These are phyloP conservation scores for Cisticola juncidis DNA, from an alignment of 2,113 vertebrate species.

Conservation along the genomic window DNA sequence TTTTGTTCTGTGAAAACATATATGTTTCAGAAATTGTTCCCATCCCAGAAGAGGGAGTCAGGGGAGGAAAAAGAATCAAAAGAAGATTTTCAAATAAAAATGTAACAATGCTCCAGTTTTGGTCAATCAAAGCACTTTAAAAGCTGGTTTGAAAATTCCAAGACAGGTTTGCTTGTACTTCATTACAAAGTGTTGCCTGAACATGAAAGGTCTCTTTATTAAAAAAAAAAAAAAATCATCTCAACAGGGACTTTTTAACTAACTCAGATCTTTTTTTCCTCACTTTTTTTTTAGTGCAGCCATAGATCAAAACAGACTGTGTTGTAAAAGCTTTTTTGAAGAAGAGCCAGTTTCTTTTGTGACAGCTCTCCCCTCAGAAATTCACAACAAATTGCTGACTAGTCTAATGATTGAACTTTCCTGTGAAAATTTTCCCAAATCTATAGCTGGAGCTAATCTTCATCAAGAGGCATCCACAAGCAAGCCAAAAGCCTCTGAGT, in stretches of 20 bases:
- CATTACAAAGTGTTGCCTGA: slow-evolving; percentile 4
- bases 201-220: slow-evolving; percentile 23
- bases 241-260: not conserved
- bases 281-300: not conserved
- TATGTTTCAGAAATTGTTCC: not conserved
- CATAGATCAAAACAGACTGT: slow-evolving; percentile 35
- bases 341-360: slow-evolving; percentile 31
- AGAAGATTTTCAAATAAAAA: slow-evolving; percentile 36
- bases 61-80: not conserved
- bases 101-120: not conserved
- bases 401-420: not conserved
- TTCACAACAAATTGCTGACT: slow-evolving; percentile 16
- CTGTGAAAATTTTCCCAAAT: not conserved
- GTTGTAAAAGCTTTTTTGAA: slow-evolving; percentile 59
- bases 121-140: slow-evolving; percentile 17
- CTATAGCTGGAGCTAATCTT: not conserved
- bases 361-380: slow-evolving; percentile 10
- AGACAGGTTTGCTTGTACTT: slow-evolving; percentile 11
- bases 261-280: not conserved
- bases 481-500: not conserved
- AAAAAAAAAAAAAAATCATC: not conserved
- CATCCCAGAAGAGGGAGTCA: not conserved
- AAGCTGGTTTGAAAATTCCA: slow-evolving; percentile 21
- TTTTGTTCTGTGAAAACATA: slow-evolving; percentile 24
- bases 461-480: not conserved